Base-by-base conservation (phyloP, 2,888 invertebrate species). In the Acronicta alni region DNA sequence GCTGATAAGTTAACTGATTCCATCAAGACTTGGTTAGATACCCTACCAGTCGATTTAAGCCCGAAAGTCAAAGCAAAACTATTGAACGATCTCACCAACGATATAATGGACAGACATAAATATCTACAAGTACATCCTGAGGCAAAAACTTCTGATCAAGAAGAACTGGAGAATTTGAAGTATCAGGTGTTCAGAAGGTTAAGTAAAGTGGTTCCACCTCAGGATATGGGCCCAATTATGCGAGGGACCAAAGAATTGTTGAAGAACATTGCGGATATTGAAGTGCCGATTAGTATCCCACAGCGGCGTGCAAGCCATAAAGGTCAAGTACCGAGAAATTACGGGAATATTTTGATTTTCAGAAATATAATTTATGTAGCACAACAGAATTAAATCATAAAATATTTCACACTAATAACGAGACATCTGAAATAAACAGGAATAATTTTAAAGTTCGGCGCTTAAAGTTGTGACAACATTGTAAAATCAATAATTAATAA, bases 121-220 rank as follows among this genome's bases (percentile, higher is more conserved):
- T 89, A 89, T 68, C 72, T 87, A 39, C 81, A 85, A 61, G 23
- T 82, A 8, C 81, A 86, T 44, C 80, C 83, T 14, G 71, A 70
- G 7, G 63, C 70, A 0, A 79, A 77, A 63, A 53, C 62, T 1
- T 72, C 81, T 0, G 57, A 72, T 6, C 63, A 72, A 42, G 84
- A 83, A 20, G 88, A 87, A 65, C 39, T 85, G 0, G 86, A 88
- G 64, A 79, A 86, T 73, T 68, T 88, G n/a, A 86, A 85, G 54
- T 87, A 85, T 63, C 85, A 87, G 70, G 61, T 88, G 0, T 87
- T 81, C 49, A 83, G 81, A 57, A 81, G 78, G 66, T 46, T 85
- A 0, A 80, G 80, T 51, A 83, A 79, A 53, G 18, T 79, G 3
- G 48, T 82, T 7, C 72, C 80, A 17, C 43, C 47, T 1, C 57